phyloP scores from a whole-genome alignment of 2,113 vertebrate genomes.

The Toxotes jaculatrix region DNA sequence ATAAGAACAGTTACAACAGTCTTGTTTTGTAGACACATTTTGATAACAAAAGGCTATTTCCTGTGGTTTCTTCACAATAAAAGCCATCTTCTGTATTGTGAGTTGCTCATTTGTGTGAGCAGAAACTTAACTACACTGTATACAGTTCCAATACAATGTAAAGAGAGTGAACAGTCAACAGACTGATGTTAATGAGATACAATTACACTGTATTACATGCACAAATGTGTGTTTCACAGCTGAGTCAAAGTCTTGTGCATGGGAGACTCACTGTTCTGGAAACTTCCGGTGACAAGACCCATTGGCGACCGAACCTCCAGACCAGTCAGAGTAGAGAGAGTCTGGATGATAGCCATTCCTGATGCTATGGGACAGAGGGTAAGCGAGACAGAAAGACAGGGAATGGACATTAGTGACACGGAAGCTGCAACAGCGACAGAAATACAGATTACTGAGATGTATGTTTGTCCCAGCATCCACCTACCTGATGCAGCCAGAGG shows the following conservation, averaged over 20 bases:
- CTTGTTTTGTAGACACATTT: background rate
- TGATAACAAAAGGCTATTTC: background rate
- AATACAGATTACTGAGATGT: background rate
- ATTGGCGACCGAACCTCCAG: constrained; percentile 81
- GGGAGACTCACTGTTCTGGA: constrained; percentile 87
- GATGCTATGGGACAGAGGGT: constrained; percentile 72
- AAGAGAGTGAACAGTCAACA: too few relatives aligned
- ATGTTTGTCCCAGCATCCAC: background rate
- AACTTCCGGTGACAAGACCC: constrained; percentile 87
- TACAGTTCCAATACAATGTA: too few relatives aligned
- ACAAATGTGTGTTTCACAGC: background rate
- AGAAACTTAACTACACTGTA: too few relatives aligned
- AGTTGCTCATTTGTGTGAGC: too few relatives aligned
- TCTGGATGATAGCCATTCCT: constrained; percentile 83
- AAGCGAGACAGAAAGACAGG: background rate
- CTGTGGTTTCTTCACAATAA: too few relatives aligned
- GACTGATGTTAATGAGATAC: too few relatives aligned
- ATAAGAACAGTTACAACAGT: background rate
- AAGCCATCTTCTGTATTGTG: too few relatives aligned
- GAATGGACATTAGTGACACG: background rate
- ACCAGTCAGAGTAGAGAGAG: constrained; percentile 86
- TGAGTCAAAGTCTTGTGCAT: too few relatives aligned
- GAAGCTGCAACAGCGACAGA: background rate
- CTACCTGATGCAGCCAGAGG: constrained; percentile 89
- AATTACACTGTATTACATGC: too few relatives aligned